Evolutionary conservation across 2,113 vertebrate genomes (phyloP), one percentile per base, ranked within the genome.

Genomic region (Rhinoptilus africanus): DNA sequence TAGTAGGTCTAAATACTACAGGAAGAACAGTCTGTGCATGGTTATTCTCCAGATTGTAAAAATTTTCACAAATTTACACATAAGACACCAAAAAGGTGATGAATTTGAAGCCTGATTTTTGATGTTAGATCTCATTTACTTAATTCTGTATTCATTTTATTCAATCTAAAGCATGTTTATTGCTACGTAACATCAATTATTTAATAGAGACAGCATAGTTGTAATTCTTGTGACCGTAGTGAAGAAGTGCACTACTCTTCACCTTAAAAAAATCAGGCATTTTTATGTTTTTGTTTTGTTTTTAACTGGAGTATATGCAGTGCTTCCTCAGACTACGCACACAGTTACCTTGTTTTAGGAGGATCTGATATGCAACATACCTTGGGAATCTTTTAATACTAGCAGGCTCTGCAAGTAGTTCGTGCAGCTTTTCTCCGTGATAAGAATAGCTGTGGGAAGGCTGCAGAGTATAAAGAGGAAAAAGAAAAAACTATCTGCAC

Each of bases 361-460:
- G 60, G 24, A 89, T 85, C 27, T 94, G 73, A 88, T 81, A 74
- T 13, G 10, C 66, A 84, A 19, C 10, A 50, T 37, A 68, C 48
- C 86, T 84, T 87, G 88, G 73, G 80, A 95, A 97, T 53, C 51
- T 92, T 92, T 91, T 67, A 72, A 91, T 45, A 59, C 76, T 28
- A 77, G 89, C 89, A 91, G 48, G 91, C 86, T 97, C 53, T 88
- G 92, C 84, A 92, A 89, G 88, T 68, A 81, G 53, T 76, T 57
- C 21, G 57, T 85, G 81, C 71, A 92, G 50, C 35, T 93, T 73
- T 93, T 71, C 94, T 82, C 69, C 77, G 54, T 73, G 79, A 77
- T 91, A 94, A 89, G 56, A 88, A 88, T 10, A 93, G 34, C 86
- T 96, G 91, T 93, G 95, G 97, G 92, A 96, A 95, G 91, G 50